Evolutionary conservation across 2,888 invertebrate genomes (phyloP).

Genomic region (Agrochola circellaris): DNA sequence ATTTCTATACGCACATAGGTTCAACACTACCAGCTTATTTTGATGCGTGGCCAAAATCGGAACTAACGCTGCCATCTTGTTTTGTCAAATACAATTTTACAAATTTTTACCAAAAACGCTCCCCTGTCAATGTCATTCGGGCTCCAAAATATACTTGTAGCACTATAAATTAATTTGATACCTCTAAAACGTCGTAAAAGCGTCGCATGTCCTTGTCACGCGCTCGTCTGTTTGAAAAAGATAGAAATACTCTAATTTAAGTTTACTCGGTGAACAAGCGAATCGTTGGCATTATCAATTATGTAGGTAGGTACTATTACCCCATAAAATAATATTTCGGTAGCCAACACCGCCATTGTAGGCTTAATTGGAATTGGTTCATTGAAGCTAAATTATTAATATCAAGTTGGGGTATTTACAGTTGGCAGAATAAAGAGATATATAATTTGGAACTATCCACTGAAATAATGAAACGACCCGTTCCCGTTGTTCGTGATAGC

Average conservation of each 20-base stretch:
- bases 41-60: no score
- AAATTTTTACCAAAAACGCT: no score
- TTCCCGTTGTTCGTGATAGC: constrained; percentile 30
- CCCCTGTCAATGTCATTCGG: no score
- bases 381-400: constrained; percentile 23
- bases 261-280: not conserved
- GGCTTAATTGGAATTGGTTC: constrained; percentile 31
- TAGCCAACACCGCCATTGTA: not conserved
- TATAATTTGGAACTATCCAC: constrained; percentile 4
- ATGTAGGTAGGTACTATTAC: not conserved
- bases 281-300: not conserved
- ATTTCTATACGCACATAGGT: no score
- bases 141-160: no score
- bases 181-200: not conserved
- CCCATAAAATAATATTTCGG: constrained; percentile 11
- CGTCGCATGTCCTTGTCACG: not conserved
- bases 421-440: constrained; percentile 5
- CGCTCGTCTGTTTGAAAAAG: not conserved
- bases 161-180: not conserved
- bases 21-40: no score
- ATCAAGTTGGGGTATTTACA: constrained; percentile 4
- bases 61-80: no score
- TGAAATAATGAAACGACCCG: constrained; percentile 9
- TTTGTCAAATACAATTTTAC: no score
- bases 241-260: not conserved